Evolutionary conservation across 1,140 invertebrate genomes (phyloP).

Genomic region (Whitmania pigra): DNA sequence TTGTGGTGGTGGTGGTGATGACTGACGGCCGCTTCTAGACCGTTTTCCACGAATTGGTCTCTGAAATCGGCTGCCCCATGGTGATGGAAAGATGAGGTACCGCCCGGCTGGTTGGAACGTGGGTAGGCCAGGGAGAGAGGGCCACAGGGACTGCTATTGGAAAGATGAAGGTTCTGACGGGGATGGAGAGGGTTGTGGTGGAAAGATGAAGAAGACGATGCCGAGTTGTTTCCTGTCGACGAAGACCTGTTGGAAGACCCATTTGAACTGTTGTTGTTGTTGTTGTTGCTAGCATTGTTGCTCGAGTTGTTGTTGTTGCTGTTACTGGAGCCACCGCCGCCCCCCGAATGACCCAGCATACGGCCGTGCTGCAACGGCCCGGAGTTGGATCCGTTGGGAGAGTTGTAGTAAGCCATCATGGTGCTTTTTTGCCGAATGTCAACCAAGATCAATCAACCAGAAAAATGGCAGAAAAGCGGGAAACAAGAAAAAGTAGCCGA

Average conservation of each 20-base stretch:
- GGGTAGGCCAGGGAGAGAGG: constrained; percentile 1
- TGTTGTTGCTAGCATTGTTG: neutral
- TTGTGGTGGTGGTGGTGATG: constrained; percentile 2
- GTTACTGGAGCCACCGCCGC: neutral
- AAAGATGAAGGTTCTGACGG: neutral
- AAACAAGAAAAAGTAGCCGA: too few relatives aligned
- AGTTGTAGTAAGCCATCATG: constrained; percentile 9
- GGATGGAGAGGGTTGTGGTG: constrained; percentile 2
- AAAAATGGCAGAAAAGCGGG: too few relatives aligned
- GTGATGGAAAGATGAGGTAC: neutral
- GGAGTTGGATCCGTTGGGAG: neutral
- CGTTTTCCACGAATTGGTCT: constrained; percentile 1
- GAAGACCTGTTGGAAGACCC: neutral
- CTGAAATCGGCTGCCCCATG: neutral
- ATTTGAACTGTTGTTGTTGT: neutral
- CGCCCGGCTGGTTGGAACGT: neutral
- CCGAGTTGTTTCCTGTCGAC: neutral
- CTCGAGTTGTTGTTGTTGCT: constrained; percentile 6
- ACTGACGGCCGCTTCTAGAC: neutral
- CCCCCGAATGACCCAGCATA: neutral
- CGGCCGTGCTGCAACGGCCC: neutral
- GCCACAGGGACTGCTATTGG: neutral
- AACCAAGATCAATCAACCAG: too few relatives aligned
- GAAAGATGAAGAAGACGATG: neutral
- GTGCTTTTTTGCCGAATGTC: neutral